These are phyloP conservation scores for Eupeodes corollae DNA, from an alignment of 1,140 invertebrate species.

Conservation along the genomic window DNA sequence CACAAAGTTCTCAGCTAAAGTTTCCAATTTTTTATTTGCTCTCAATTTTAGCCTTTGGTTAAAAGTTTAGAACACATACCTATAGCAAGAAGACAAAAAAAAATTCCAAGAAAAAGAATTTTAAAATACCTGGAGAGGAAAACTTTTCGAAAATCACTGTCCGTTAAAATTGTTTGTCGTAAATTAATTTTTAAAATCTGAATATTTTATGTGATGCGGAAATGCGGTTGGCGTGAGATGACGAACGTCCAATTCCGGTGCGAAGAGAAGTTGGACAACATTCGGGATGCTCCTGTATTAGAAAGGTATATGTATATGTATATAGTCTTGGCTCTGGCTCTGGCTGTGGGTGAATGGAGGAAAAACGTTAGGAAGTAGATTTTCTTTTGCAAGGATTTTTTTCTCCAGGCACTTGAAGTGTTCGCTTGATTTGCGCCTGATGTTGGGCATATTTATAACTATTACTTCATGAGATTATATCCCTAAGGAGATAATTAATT, in stretches of 20 bases:
- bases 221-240: neutral
- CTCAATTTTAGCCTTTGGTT: too few species aligned
- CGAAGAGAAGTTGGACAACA: neutral
- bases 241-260: neutral
- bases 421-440: slow-evolving; percentile 26
- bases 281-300: neutral
- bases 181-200: slow-evolving; percentile 3
- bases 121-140: neutral
- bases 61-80: too few species aligned
- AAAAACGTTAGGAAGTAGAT: too few species aligned
- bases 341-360: too few species aligned
- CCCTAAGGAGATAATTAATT: slow-evolving; percentile 37
- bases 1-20: too few species aligned
- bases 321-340: too few species aligned
- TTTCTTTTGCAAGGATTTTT: too few species aligned
- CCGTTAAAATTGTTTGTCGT: slow-evolving; percentile 6
- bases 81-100: slow-evolving; percentile 3
- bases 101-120: neutral
- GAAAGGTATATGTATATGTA: too few species aligned
- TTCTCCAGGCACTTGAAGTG: neutral
- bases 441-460: slow-evolving; percentile 8
- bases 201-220: neutral
- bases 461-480: slow-evolving; percentile 17
- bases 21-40: too few species aligned
- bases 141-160: neutral